These are phyloP conservation scores for Eptesicus fuscus DNA, from an alignment of 2,113 vertebrate genomes.

Conservation along the genomic window DNA sequence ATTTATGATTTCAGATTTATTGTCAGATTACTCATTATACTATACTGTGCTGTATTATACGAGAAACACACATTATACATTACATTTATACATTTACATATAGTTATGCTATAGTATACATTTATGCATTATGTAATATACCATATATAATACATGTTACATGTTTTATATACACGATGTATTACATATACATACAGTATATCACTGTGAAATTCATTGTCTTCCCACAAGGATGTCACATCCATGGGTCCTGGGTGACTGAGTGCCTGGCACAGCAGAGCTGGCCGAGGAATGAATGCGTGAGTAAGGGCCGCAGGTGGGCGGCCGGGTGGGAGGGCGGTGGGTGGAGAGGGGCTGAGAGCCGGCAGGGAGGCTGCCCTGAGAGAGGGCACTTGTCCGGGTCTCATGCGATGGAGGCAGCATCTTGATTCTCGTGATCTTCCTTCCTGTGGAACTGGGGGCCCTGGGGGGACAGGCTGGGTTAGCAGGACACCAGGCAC, in stretches of 20 bases:
- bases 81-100: too few species aligned
- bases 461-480: neutral
- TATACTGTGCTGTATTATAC: accelerated
- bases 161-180: too few species aligned
- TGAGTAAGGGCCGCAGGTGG: neutral
- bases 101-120: neutral
- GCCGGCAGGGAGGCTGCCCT: neutral
- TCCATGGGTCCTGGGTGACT: neutral
- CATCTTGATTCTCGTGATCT: neutral
- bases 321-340: neutral
- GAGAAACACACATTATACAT: neutral
- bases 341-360: neutral
- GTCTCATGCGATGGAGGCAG: accelerated
- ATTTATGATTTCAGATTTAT: neutral
- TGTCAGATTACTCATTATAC: too few species aligned
- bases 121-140: neutral
- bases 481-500: neutral
- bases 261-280: neutral
- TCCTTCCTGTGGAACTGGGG: neutral
- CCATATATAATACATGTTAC: too few species aligned
- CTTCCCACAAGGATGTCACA: neutral
- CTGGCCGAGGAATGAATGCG: neutral
- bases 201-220: neutral
- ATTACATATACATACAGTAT: too few species aligned
- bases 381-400: neutral